phyloP scores from a whole-genome alignment of 2,888 invertebrate species.

The Oasisia sp. region DNA sequence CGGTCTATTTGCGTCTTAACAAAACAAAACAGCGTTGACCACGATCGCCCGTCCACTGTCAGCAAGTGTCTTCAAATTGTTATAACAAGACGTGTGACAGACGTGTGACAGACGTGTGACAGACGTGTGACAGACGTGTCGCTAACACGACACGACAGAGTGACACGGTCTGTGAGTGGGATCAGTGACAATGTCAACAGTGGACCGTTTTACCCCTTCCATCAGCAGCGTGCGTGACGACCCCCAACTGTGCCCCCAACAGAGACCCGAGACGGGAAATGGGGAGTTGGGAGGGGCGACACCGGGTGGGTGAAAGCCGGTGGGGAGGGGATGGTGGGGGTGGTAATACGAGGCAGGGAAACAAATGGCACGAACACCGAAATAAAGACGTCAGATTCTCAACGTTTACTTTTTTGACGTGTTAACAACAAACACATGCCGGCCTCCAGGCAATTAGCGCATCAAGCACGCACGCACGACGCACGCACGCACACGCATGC shows the following conservation, averaged over 20 bases:
- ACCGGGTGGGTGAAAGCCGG: too few relatives aligned
- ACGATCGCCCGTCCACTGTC: not conserved
- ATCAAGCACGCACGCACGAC: not conserved
- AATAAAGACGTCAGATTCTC: not conserved
- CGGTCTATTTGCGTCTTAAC: not conserved
- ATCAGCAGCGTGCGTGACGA: not conserved
- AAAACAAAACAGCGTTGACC: not conserved
- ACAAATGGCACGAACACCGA: not conserved
- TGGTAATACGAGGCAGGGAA: not conserved
- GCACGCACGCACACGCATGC: not conserved
- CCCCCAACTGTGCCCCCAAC: not conserved
- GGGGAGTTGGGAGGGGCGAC: too few relatives aligned
- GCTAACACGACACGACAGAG: not conserved
- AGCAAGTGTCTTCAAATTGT: not conserved
- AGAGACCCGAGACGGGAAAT: not conserved
- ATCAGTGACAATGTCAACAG: not conserved
- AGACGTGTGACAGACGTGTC: too few relatives aligned
- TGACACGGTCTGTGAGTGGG: not conserved
- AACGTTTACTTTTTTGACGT: not conserved
- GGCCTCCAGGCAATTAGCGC: not conserved
- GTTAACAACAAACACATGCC: not conserved
- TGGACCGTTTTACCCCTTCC: not conserved
- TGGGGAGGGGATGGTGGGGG: too few relatives aligned
- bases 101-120: too few relatives aligned
- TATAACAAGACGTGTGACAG: not conserved